A percentile compares a stretch with the other conserved stretches of the same genome.
These are phyloP conservation scores for Lymantria dispar DNA, from an alignment of 2,888 invertebrate species.

Conservation along the genomic window DNA sequence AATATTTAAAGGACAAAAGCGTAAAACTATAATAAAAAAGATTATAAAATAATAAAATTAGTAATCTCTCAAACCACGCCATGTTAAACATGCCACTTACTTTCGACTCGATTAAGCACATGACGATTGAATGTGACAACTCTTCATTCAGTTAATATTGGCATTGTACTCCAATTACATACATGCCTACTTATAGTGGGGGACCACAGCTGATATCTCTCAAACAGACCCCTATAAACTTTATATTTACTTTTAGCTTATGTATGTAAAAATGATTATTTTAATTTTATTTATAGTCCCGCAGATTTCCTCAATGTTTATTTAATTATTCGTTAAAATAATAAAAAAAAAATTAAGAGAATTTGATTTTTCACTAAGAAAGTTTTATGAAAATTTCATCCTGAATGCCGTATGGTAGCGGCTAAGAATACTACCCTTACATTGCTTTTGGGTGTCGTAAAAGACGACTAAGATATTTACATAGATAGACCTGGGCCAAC, in stretches of 20 bases:
- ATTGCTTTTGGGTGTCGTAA: too few relatives aligned
- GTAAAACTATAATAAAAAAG: not conserved
- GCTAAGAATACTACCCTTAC: too few relatives aligned
- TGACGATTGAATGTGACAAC: slow-evolving; percentile 72
- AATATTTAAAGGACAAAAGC: not conserved
- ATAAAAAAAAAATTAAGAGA: too few relatives aligned
- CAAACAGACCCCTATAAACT: slow-evolving; percentile 33
- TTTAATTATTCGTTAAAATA: too few relatives aligned
- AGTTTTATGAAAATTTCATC: too few relatives aligned
- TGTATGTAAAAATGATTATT: too few relatives aligned
- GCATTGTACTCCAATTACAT: slow-evolving; percentile 64
- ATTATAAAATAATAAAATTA: not conserved
- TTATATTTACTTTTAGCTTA: not conserved
- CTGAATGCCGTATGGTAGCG: too few relatives aligned
- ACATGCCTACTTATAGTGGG: slow-evolving; percentile 34
- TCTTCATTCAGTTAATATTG: slow-evolving; percentile 58
- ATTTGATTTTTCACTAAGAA: too few relatives aligned
- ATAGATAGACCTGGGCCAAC: too few relatives aligned
- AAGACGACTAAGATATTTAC: too few relatives aligned
- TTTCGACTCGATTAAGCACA: slow-evolving; percentile 63
- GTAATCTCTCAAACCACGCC: slow-evolving; percentile 1
- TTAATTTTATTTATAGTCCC: too few relatives aligned
- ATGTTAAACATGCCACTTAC: slow-evolving; percentile 34
- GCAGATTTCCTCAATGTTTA: too few relatives aligned
- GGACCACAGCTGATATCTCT: slow-evolving; percentile 61